Base-by-base conservation (phyloP, 2,888 invertebrate genomes). In the Drosophila borborema region DNA sequence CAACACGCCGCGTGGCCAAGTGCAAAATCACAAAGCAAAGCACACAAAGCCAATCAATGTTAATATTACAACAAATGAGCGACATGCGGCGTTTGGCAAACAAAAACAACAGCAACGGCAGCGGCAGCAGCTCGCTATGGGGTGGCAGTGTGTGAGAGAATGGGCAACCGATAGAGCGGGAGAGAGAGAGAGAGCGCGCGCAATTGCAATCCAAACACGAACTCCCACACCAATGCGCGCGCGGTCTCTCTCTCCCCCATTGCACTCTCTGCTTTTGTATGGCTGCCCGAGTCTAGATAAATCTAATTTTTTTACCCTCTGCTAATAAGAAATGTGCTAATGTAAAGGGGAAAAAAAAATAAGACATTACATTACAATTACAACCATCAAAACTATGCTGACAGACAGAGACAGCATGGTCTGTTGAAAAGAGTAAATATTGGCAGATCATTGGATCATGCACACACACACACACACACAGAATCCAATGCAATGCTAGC, bases 21-120 rank as follows among this genome's bases (percentile, higher is more conserved):
- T 80, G 72, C 77, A 77, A 81, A 72, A 81, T 80, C 78, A 81
- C 77, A 81, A 76, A 79, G 80, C 80, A 79, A 79, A 59, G 75
- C 59, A 64, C 63, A 81, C 79, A 80, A 80, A 70, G 77, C 65
- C 76, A 80, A 80, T 80, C 73, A 80, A 80, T 81, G 73, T 73
- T 71, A 71, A 80, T 73, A 81, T 77, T 77, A 70, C 66, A 70
- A 77, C 77, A 80, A 80, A 77, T 74, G 71, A 61, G 58, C 63
- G 81, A 61, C 77, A 80, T 67, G 80, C 81, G 67, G 81, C 81
- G 72, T 70, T 70, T 64, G 63, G 36, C 56, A 70, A 77, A 80
- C 75, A 64, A 76, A 70, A 68, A 79, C 80, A 77, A 79, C 49
- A 79, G 79, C 59, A 66, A 79, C 80, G 79, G 74, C 49, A 79